phyloP scores from a whole-genome alignment of 2,888 invertebrate species.

The Pelosia muscerda region DNA sequence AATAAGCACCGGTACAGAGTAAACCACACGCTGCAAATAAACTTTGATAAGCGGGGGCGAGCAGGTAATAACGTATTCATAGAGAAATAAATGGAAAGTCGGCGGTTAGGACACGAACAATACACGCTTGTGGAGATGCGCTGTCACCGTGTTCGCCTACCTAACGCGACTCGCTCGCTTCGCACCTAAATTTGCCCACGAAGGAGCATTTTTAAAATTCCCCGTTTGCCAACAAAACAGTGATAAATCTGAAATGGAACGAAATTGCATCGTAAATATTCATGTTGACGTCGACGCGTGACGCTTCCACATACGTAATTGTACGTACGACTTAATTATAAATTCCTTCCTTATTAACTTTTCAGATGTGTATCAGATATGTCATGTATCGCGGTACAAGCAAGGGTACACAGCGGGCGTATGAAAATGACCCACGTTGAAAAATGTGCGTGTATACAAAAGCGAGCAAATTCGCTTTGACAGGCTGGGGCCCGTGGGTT shows the following conservation, averaged over 20 bases:
- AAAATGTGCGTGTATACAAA: conserved; percentile 70
- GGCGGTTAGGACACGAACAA: conserved; percentile 85
- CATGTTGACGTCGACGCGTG: conserved; percentile 71
- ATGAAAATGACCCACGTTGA: conserved; percentile 63
- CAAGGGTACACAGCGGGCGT: conserved; percentile 52
- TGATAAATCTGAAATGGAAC: conserved; percentile 80
- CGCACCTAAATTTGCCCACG: conserved; percentile 74
- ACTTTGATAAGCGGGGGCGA: conserved; percentile 87
- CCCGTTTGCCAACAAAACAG: conserved; percentile 69
- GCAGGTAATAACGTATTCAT: conserved; percentile 87
- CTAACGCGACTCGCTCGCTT: conserved; percentile 61
- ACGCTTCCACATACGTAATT: conserved; percentile 60
- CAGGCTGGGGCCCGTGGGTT: conserved; percentile 71
- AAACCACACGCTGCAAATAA: conserved; percentile 87
- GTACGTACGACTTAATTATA: conserved; percentile 72
- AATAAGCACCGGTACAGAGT: conserved; percentile 86
- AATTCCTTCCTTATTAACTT: conserved; percentile 77
- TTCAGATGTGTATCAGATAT: conserved; percentile 69
- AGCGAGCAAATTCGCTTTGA: conserved; percentile 74
- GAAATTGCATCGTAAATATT: conserved; percentile 84
- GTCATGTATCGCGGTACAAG: conserved; percentile 54
- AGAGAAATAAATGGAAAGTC: conserved; percentile 88
- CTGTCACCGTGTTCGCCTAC: conserved; percentile 70
- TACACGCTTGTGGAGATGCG: conserved; percentile 79
- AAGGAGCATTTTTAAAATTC: conserved; percentile 79